phyloP scores from a whole-genome alignment of 2,113 vertebrate genomes.

The Otus sunia region DNA sequence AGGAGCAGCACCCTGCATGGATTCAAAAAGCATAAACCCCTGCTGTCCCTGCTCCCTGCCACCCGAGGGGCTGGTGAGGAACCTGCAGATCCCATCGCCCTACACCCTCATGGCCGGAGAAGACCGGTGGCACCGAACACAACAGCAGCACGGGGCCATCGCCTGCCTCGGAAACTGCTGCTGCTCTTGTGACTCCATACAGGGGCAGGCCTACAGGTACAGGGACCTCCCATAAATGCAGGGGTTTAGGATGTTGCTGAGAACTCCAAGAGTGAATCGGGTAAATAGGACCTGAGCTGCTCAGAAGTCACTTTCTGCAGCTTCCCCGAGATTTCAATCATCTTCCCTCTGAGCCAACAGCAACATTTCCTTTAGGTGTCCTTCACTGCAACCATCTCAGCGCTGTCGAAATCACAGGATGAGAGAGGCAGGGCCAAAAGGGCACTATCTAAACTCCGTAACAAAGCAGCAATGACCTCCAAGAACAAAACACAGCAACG shows the following conservation, averaged over 20 bases:
- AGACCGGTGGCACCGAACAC: no score
- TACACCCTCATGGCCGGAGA: background rate
- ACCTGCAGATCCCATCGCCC: background rate
- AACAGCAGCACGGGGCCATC: no score
- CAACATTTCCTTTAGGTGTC: background rate
- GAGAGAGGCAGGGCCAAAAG: background rate
- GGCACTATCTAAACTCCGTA: fast-evolving
- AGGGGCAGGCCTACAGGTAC: background rate
- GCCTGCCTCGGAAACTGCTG: background rate
- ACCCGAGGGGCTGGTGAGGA: background rate
- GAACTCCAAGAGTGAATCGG: background rate
- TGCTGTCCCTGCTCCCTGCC: fast-evolving
- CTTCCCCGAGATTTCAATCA: background rate
- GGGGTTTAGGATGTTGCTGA: background rate
- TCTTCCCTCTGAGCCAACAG: background rate
- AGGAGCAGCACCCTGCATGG: background rate
- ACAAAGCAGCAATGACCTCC: background rate
- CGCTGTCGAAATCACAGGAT: fast-evolving
- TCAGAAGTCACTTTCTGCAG: background rate
- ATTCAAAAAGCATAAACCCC: background rate
- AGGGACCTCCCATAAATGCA: background rate
- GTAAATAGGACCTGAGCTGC: background rate
- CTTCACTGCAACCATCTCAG: background rate
- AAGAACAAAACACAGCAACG: background rate
- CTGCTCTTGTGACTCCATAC: background rate